phyloP scores from a whole-genome alignment of 2,888 invertebrate species.

The Ferrisia virgata region DNA sequence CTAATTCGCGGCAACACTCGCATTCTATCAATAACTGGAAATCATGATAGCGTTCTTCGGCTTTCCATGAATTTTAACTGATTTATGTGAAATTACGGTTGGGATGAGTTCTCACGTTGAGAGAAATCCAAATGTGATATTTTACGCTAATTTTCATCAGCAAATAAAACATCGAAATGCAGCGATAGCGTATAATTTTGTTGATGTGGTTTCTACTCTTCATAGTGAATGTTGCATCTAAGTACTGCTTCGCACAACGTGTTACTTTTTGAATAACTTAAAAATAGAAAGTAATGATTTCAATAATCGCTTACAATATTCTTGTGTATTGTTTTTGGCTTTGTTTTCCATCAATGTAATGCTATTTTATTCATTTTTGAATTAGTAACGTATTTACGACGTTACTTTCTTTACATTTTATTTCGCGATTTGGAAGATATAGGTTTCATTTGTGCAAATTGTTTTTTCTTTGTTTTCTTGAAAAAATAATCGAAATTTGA shows the following conservation, averaged over 20 bases:
- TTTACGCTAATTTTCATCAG: background rate
- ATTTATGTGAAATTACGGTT: background rate
- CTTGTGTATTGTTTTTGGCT: background rate
- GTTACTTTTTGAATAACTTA: background rate
- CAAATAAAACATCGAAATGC: background rate
- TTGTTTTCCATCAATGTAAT: background rate
- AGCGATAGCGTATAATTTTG: background rate
- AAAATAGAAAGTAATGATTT: background rate
- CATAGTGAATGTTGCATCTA: background rate
- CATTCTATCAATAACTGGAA: conserved; percentile 59
- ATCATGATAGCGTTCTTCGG: conserved; percentile 58
- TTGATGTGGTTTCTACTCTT: background rate
- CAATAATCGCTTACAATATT: background rate
- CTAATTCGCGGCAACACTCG: conserved; percentile 8
- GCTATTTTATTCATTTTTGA: background rate
- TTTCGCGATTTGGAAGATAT: background rate
- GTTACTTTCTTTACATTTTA: background rate
- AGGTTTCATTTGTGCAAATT: background rate
- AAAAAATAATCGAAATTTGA: background rate
- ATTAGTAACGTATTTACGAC: background rate
- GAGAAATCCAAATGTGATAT: background rate
- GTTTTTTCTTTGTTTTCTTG: too few relatives aligned
- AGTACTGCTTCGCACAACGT: background rate
- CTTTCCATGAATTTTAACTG: background rate
- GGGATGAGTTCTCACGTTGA: background rate